Base-by-base conservation (phyloP, 2,797 vertebrate genomes). In the Gymnopithys bicolor region DNA sequence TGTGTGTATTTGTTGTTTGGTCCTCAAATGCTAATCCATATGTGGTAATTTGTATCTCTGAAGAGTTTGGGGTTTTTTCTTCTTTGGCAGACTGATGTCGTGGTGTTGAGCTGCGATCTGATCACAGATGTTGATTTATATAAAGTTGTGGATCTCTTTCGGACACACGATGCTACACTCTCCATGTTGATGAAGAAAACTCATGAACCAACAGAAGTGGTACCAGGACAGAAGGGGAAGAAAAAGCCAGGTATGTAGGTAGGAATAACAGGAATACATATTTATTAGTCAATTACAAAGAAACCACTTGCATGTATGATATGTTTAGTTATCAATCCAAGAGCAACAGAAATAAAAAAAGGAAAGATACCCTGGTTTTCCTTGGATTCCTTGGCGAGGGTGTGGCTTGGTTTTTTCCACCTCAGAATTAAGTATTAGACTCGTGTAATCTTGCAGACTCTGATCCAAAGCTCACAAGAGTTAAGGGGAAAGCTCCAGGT, bases 211-310 rank as follows among this genome's bases (percentile, higher is more conserved):
- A 98, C 98, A 63, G 99, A 99, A 96, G 98, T 97, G 0, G 98
- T 99, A 86, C 99, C 99, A 4, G 99, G 99, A 80, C 99, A 99
- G 97, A 99, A 99, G 96, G 99, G 99, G 78, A 99, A 99, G 97
- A 99, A 99, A 97, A 99, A 98, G 90, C 89, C 98, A 93, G 99
- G 99, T 99, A 98, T 97, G 96, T 69, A 70, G 59, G n/a, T 37
- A 82, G 32, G 46, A 80, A 53, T 75, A 62, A 39, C 30, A 82
- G 32, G 46, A 80, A 53, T 75, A 62, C 15, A 10, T 75, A 43
- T 75, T 81, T 70, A 33, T 64, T 87, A 76, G 77, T 64, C 73
- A 82, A 76, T 48, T 11, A 39, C 16, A 74, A 43, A 58, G 74
- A 82, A 82, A 81, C n/a, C 45, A 67, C 70, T 53, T 24, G 25